Conservation (phyloP, 1,140 invertebrate genomes). For the Mamestra configurata region DNA sequence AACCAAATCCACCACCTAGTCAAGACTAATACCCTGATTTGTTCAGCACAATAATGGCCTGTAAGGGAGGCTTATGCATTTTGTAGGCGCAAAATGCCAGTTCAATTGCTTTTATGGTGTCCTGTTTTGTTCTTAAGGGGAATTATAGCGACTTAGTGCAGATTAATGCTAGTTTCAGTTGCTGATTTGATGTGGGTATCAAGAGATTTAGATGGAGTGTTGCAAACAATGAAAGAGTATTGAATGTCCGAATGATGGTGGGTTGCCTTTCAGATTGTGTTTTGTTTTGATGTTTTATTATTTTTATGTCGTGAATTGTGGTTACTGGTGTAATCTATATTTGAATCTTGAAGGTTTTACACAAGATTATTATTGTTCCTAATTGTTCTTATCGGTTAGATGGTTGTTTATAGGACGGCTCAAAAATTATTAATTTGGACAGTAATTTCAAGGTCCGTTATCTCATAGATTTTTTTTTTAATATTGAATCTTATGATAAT, state of each 20-base stretch:
- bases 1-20: constrained; percentile 45
- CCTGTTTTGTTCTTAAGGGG: constrained; percentile 42
- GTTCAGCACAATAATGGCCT: constrained; percentile 65
- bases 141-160: constrained; percentile 32
- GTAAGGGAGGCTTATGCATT: constrained; percentile 60
- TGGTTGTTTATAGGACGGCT: too few relatives aligned
- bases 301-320: not conserved
- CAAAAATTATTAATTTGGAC: too few relatives aligned
- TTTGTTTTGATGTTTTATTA: constrained; percentile 8
- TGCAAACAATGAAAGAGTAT: constrained; percentile 1
- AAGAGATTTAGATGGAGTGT: constrained; percentile 25
- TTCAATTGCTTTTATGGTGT: constrained; percentile 50
- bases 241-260: constrained; percentile 22
- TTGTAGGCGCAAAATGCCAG: constrained; percentile 55
- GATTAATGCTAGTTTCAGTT: constrained; percentile 41
- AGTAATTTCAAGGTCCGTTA: too few relatives aligned
- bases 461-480: too few relatives aligned
- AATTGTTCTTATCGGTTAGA: too few relatives aligned
- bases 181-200: constrained; percentile 46
- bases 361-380: too few relatives aligned
- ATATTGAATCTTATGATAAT: too few relatives aligned
- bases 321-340: not conserved
- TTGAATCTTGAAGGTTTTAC: not conserved
- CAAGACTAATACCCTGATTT: constrained; percentile 64
- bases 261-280: not conserved